Evolutionary conservation across 2,888 invertebrate species (phyloP), one percentile per base, ranked within the genome.

Genomic region (Megalurothrips usitatus): DNA sequence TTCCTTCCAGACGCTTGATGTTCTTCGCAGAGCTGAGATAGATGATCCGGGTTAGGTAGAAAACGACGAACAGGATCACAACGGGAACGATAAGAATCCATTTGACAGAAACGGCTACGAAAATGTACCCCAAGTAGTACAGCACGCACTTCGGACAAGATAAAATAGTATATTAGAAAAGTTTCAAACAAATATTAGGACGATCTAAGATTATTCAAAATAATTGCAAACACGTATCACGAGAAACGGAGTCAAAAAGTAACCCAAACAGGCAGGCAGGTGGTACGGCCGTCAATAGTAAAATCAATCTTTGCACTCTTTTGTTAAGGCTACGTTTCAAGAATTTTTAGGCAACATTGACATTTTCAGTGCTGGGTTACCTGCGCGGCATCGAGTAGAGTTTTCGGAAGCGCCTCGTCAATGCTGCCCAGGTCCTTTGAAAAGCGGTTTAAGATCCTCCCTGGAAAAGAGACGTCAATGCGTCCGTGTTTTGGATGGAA

Each of bases 351-450:
- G n/a, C n/a, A n/a, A n/a, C 34, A 43, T 4, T 4, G 34, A 43
- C 34, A 43, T 43, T 43, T 6, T 4, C 3, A 2, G 34, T 43
- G 2, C 2, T 4, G 6, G 34, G 6, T 43, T 4, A 43, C 89
- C 85, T 92, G 91, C 23, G 90, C 86, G 0, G 92, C 90, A 85
- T 93, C 93, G 80, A 93, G 86, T 79, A 91, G 87, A 43, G 91
- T 90, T 82, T 92, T 91, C 0, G 94, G 94, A 14, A 94, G 86
- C 52, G 92, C 86, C 84, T 94, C 94, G 84, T 94, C 94, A 85
- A 95, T 91, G 0, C 92, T 90, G 0, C 94, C 94, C 85, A 95
- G 91, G 85, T 96, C 96, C 86, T 95, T 96, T 0, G 95, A 93
- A 85, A 96, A 95, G 83, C 96, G 88, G 86, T 94, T 94, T 79